These are phyloP conservation scores for Danio rerio DNA, from an alignment of 2,113 vertebrate species.

Conservation along the genomic window DNA sequence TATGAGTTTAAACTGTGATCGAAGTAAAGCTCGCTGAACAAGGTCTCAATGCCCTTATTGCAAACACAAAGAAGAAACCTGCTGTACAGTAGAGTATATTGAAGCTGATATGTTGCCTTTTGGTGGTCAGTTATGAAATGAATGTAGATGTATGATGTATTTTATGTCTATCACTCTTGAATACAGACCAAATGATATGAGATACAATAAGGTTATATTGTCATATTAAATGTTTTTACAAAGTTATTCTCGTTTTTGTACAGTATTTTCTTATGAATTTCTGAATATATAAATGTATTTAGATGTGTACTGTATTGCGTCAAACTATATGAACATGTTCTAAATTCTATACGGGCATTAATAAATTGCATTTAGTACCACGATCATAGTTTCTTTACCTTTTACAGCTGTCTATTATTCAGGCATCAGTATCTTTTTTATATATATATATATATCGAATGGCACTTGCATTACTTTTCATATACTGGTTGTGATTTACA, in stretches of 20 bases:
- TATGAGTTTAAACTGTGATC: conserved; percentile 7
- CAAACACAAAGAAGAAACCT: no score
- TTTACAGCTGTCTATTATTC: background rate
- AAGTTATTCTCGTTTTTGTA: conserved; percentile 90
- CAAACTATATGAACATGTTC: conserved; percentile 10
- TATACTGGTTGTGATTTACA: conserved; percentile 16
- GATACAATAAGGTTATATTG: conserved; percentile 60
- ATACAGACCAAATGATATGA: conserved; percentile 82
- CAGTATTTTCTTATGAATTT: conserved; percentile 78
- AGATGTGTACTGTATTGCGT: conserved; percentile 9
- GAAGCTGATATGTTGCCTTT: conserved; percentile 37
- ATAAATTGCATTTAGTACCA: conserved; percentile 17
- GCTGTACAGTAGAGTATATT: background rate
- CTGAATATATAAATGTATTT: conserved; percentile 74
- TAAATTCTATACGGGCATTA: conserved; percentile 53
- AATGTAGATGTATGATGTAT: conserved; percentile 85
- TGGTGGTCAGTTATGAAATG: conserved; percentile 67
- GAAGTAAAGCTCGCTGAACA: background rate
- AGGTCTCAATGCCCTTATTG: background rate
- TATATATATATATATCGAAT: conserved; percentile 38
- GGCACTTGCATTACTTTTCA: conserved; percentile 25
- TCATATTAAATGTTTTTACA: conserved; percentile 88
- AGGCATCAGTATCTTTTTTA: background rate
- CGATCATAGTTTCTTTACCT: conserved; percentile 22
- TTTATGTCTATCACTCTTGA: conserved; percentile 76